Evolutionary conservation across 2,113 vertebrate genomes (phyloP).

Genomic region (Passerina amoena): DNA sequence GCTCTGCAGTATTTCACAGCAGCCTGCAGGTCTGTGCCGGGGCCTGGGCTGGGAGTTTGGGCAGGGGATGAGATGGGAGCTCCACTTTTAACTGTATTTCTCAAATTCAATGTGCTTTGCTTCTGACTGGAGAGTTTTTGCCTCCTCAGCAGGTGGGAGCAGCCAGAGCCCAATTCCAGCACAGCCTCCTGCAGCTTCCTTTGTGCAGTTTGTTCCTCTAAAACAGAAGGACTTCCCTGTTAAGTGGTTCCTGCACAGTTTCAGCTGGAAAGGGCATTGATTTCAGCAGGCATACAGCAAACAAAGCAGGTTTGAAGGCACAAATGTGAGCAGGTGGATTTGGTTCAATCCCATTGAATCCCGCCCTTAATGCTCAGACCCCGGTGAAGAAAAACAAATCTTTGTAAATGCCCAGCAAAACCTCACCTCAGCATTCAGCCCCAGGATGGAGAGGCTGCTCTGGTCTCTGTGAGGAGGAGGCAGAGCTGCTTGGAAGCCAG

Average conservation of each 20-base stretch:
- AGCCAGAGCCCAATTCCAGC: neutral
- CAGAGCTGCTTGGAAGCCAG: neutral
- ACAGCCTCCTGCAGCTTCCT: neutral
- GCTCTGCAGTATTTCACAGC: constrained; percentile 20
- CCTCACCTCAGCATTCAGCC: neutral
- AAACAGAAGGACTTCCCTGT: neutral
- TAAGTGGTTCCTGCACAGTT: neutral
- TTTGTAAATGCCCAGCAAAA: neutral
- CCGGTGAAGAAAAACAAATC: neutral
- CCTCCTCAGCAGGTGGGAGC: neutral
- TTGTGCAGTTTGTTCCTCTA: neutral
- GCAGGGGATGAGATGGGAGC: neutral
- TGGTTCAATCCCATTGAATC: neutral
- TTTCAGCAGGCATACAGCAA: neutral
- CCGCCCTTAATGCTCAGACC: neutral
- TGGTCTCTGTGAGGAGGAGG: neutral
- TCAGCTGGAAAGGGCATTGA: neutral
- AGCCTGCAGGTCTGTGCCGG: neutral
- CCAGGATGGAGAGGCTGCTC: neutral
- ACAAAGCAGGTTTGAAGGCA: neutral
- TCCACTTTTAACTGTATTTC: neutral
- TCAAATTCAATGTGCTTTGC: neutral
- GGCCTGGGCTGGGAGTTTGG: neutral
- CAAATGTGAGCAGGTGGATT: neutral
- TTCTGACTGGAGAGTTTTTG: neutral